Base-by-base conservation (phyloP, 2,888 invertebrate genomes). In the Caenorhabditis sp. region DNA sequence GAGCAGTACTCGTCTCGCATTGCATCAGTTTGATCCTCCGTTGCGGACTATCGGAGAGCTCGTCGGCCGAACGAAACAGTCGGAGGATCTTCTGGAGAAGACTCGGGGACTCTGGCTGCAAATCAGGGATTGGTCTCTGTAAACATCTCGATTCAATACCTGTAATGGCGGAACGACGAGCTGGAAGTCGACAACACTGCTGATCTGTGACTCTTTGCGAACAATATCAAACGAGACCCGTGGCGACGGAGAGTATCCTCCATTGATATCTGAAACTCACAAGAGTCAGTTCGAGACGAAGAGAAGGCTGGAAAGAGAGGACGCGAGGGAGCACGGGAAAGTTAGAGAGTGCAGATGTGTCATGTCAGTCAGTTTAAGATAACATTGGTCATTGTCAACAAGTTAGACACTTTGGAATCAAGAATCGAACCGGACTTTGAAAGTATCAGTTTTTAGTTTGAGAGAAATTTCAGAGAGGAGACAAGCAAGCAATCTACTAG, bases 1-100 rank as follows among this genome's bases (percentile, higher is more conserved):
- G 76, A 18, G 82, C 80, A 13, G 81, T 85, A 79, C 81, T 85
- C 71, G 85, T 85, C 62, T 85, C 85, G 68, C 82, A 85, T 56
- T 83, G 85, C 70, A 85, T 80, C 61, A 85, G 51, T 20, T 77
- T 85, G 18, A 85, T 83, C 22, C 85, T 70, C 47, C 85, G 62
- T 44, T 80, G 81, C 20, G 85, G 85, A 77, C 85, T 85, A 40
- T 53, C 50, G 8, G 74, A 69, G 15, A 70, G 56, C 13, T 77
- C 77, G 15, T 81, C 81, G 13, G 67, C 15, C 18, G 61, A 51
- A 35, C 76, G 70, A 35, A 76, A 71, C 15, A 81, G 67, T 47
- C 55, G 44, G 6, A 65, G 24, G 4, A 81, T 61, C 35, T 58
- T 61, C 11, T 67, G 65, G 6, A 77, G 40, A 26, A 77, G 28